A percentile compares a stretch with the other conserved stretches of the same genome.
Evolutionary conservation across 2,797 vertebrate genomes (phyloP).

Genomic region (Trachops cirrhosus): DNA sequence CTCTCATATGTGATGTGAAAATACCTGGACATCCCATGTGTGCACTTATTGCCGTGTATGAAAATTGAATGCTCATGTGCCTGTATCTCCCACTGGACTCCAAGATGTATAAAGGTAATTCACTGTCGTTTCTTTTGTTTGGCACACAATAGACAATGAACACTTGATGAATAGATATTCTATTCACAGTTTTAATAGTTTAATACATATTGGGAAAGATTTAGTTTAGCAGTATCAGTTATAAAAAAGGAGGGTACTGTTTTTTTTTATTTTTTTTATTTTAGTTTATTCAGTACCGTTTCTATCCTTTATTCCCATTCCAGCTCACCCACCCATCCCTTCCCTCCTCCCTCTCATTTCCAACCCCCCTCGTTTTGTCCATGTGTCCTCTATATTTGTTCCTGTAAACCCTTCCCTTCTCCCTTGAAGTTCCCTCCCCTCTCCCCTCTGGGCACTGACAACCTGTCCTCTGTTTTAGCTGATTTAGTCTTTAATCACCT

Average conservation of each 20-base stretch:
- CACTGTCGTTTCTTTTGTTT: background rate
- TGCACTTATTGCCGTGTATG: background rate
- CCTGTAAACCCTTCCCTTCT: too few species aligned
- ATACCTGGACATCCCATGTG: background rate
- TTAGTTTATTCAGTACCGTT: too few species aligned
- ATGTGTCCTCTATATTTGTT: too few species aligned
- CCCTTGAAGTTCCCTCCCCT: too few species aligned
- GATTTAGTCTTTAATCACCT: background rate
- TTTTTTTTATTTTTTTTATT: too few species aligned
- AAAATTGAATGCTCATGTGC: background rate
- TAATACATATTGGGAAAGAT: background rate
- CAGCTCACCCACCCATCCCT: too few species aligned
- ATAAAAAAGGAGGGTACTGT: background rate
- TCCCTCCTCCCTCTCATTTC: too few species aligned
- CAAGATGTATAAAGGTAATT: background rate
- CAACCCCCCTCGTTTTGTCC: too few species aligned
- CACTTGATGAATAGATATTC: background rate
- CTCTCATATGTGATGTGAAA: background rate
- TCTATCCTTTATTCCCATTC: too few species aligned
- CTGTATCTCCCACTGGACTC: background rate
- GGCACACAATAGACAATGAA: background rate
- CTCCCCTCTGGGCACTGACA: too few species aligned
- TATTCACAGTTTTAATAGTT: background rate
- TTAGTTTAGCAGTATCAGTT: background rate
- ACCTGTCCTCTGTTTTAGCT: too few species aligned